A percentile compares a stretch with the other conserved stretches of the same genome.
phyloP scores from a whole-genome alignment of 2,797 vertebrate genomes.

The Perdix hodgsoniae region DNA sequence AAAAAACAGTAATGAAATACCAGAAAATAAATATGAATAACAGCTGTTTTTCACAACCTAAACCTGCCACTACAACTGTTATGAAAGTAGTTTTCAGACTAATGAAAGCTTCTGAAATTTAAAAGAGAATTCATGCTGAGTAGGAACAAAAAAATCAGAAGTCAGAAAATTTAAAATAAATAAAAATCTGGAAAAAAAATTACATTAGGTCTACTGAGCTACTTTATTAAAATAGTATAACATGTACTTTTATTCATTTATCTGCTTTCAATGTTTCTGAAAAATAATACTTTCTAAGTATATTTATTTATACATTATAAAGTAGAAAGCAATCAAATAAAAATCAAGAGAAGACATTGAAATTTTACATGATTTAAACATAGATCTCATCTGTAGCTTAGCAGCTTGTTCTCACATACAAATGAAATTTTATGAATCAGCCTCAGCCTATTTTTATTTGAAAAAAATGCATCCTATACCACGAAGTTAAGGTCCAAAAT shows the following conservation, averaged over 20 bases:
- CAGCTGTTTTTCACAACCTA: background rate
- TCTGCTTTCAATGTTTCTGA: background rate
- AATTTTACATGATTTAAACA: slow-evolving; percentile 16
- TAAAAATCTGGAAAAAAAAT: background rate
- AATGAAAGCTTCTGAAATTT: background rate
- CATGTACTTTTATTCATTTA: background rate
- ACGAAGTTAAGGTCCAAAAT: background rate
- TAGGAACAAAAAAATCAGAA: background rate
- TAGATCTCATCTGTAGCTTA: background rate
- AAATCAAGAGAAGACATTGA: background rate
- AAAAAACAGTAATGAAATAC: background rate
- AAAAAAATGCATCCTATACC: background rate
- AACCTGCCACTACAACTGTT: background rate
- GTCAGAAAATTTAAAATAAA: background rate
- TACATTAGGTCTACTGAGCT: background rate
- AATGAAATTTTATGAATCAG: slow-evolving; percentile 24
- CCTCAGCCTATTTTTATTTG: background rate
- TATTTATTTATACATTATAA: too few relatives aligned
- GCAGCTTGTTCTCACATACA: slow-evolving; percentile 11
- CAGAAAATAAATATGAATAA: background rate
- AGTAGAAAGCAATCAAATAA: background rate
- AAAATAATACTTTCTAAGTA: background rate
- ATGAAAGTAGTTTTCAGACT: background rate
- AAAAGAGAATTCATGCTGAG: background rate
- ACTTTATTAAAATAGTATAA: background rate